phyloP scores from a whole-genome alignment of 2,797 vertebrate genomes.

The Tokudaia tokunoshimensis region DNA sequence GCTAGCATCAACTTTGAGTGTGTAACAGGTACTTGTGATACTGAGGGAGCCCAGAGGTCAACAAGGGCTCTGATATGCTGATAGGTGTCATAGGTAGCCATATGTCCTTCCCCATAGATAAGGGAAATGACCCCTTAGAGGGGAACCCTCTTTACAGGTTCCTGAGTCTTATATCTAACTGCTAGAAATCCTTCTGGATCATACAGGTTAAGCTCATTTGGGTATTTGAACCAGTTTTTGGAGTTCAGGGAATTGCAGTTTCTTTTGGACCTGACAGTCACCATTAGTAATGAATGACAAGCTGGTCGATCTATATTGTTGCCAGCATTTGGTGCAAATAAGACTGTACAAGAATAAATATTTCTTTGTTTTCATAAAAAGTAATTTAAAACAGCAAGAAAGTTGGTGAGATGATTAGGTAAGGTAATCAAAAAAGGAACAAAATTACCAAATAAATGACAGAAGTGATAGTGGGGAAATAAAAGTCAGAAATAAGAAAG shows the following conservation, averaged over 20 bases:
- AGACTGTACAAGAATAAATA: background rate
- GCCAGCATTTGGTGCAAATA: background rate
- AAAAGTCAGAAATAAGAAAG: background rate
- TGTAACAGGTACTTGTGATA: background rate
- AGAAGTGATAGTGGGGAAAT: background rate
- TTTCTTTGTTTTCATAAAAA: slow-evolving; percentile 8
- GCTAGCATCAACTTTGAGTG: background rate
- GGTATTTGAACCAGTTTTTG: background rate
- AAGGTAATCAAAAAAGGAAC: background rate
- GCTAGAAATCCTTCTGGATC: background rate
- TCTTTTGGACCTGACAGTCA: background rate
- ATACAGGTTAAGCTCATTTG: background rate
- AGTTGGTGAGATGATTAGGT: background rate
- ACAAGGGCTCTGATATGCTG: background rate
- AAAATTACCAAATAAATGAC: background rate
- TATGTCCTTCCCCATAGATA: background rate
- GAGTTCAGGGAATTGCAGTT: background rate
- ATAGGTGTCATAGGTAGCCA: background rate
- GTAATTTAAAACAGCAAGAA: background rate
- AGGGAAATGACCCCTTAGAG: background rate
- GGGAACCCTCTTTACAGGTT: background rate
- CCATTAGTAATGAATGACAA: background rate
- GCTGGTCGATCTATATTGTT: background rate
- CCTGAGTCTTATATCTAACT: background rate
- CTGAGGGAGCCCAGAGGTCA: too few species aligned